Base-by-base conservation (phyloP, 1,140 invertebrate species). In the Musca vetustissima region DNA sequence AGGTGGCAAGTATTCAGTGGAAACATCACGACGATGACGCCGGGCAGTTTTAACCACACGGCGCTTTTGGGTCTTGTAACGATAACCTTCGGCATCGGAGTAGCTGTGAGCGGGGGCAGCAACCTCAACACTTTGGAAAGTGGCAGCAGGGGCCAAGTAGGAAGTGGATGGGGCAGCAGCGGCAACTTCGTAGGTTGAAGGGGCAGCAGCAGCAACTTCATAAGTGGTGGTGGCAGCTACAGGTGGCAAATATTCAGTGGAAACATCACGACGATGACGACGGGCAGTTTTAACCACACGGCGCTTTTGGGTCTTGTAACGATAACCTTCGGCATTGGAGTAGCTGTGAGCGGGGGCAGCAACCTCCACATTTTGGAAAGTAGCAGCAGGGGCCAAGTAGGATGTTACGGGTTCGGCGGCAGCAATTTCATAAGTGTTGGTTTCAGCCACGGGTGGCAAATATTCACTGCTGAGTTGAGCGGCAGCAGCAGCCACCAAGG, bases 401-500 rank as follows among this genome's bases (percentile, higher is more conserved):
- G 14, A 32, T 22, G 73, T 66, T 8, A 71, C 72, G 6, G 28
- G 28, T 4, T 3, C 28, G 8, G 28, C 28, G 4, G 32, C 49
- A 49, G 73, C 66, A 53, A 53, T 15, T 53, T 24, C 36, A 43
- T 43, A 43, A 13, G 36, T 43, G 4, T 7, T 13, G 36, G 7
- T 9, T 1, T 4, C 36, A 43, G 36, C 36, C 13, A 43, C 36
- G 13, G 36, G 70, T 14, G 70, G 72, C 59, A 74, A 66, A 66
- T 74, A 74, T 25, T 74, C 70, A 69, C 73, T 75, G 68, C 53
- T 74, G 43, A 74, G 71, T 72, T 78, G 76, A 52, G 77, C 77
- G 55, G 77, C 72, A 47, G 75, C 77, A 70, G 67, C 77, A 64
- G 77, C 77, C 43, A 79, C 71, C 28, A 79, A 69, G 65, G 77